Percentiles rank a stretch among this genome's conserved stretches.
phyloP scores from a whole-genome alignment of 2,888 invertebrate genomes.

The Ferrisia virgata region DNA sequence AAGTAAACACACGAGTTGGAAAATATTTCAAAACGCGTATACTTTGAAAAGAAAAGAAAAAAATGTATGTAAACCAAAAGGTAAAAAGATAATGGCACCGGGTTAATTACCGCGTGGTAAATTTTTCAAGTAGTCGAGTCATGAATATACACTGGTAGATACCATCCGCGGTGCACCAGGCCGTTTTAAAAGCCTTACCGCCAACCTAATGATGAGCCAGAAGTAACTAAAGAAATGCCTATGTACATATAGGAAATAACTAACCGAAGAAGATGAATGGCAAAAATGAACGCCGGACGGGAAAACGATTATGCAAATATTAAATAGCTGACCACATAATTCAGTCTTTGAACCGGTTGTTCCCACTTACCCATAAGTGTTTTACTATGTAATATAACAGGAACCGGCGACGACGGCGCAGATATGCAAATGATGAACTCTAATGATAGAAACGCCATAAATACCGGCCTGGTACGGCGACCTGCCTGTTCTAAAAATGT shows the following conservation, averaged over 20 bases:
- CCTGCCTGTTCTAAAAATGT: slow-evolving; percentile 6
- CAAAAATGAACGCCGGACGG: slow-evolving; percentile 3
- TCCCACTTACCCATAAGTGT: slow-evolving; percentile 31
- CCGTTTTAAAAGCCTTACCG: not conserved
- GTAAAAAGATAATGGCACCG: not conserved
- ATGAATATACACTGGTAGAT: not conserved
- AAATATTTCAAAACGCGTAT: not conserved
- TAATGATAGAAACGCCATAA: slow-evolving; percentile 13
- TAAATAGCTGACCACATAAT: slow-evolving; percentile 19
- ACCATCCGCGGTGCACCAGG: too few species aligned
- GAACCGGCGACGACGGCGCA: too few species aligned
- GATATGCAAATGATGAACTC: slow-evolving; percentile 20
- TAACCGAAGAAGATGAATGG: slow-evolving; percentile 5
- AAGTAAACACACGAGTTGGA: not conserved
- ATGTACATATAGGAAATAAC: not conserved
- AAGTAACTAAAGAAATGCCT: too few species aligned
- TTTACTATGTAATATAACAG: slow-evolving; percentile 22
- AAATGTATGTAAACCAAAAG: not conserved
- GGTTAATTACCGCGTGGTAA: not conserved
- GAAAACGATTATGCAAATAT: slow-evolving; percentile 31
- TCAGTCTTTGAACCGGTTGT: slow-evolving; percentile 12
- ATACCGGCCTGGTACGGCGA: not conserved
- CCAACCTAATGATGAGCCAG: too few species aligned
- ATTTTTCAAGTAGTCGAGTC: not conserved
- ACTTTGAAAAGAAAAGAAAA: not conserved